phyloP scores from a whole-genome alignment of 2,888 invertebrate species.

The Meliscaeva auricollis region DNA sequence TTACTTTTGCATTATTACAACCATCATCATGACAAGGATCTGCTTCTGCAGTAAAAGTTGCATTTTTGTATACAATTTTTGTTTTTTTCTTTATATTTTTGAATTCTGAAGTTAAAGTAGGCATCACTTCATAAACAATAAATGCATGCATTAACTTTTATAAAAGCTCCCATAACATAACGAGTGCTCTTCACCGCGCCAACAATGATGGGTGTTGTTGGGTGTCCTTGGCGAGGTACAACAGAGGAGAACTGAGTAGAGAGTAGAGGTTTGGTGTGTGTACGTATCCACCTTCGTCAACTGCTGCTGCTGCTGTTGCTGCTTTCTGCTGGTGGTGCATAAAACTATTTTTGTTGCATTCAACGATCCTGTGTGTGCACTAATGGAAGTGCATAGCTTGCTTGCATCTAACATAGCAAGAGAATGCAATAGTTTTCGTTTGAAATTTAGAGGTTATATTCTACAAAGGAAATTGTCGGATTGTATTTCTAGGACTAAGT shows the following conservation, averaged over 20 bases:
- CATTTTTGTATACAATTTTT: constrained; percentile 12
- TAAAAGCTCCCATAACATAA: constrained; percentile 46
- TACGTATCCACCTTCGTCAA: constrained; percentile 13
- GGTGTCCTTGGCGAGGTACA: constrained; percentile 53
- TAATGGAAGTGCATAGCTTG: constrained; percentile 58
- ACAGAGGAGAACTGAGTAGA: neutral
- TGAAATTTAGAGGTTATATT: constrained; percentile 69
- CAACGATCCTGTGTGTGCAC: constrained; percentile 40
- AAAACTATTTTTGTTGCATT: constrained; percentile 55
- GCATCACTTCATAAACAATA: constrained; percentile 69
- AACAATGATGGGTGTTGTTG: constrained; percentile 26
- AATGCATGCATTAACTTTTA: constrained; percentile 72
- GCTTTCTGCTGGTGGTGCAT: constrained; percentile 14
- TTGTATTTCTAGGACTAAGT: constrained; percentile 58
- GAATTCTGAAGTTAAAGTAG: constrained; percentile 67
- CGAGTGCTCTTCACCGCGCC: constrained; percentile 28
- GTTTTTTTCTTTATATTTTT: constrained; percentile 8
- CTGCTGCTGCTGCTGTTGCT: neutral
- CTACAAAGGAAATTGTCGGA: constrained; percentile 49
- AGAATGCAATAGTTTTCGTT: constrained; percentile 67
- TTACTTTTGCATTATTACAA: constrained; percentile 20
- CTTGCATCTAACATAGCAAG: constrained; percentile 3
- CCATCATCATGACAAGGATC: neutral
- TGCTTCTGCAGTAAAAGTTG: neutral
- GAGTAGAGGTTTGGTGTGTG: neutral